These are phyloP conservation scores for Lutjanus argentimaculatus DNA, from an alignment of 2,797 vertebrate species.

Conservation along the genomic window DNA sequence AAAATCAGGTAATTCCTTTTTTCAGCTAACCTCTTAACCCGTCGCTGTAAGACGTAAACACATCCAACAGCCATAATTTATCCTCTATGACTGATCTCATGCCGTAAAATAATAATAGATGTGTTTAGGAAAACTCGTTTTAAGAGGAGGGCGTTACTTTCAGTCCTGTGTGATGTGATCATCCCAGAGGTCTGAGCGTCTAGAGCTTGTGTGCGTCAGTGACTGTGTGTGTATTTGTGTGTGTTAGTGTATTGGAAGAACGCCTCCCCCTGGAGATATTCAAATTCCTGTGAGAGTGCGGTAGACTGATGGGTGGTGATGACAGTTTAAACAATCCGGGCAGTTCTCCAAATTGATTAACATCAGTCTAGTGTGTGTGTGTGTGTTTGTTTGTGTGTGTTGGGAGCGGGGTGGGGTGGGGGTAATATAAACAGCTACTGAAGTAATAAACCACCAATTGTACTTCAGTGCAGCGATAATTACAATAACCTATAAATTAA, in stretches of 20 bases:
- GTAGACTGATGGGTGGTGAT: conserved; percentile 74
- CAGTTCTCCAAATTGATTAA: conserved; percentile 78
- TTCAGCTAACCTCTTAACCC: background rate
- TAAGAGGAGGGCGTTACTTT: conserved; percentile 12
- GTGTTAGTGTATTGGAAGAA: conserved; percentile 60
- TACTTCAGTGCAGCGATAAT: conserved; percentile 67
- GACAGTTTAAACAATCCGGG: conserved; percentile 77
- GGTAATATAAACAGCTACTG: conserved; percentile 69
- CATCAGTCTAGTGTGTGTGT: conserved; percentile 60
- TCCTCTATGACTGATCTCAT: background rate
- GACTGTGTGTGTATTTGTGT: conserved; percentile 36
- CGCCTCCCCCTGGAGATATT: conserved; percentile 65
- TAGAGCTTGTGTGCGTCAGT: background rate
- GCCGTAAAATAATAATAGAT: background rate
- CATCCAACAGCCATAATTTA: background rate
- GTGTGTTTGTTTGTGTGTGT: conserved; percentile 31
- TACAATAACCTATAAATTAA: conserved; percentile 77
- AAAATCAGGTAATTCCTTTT: background rate
- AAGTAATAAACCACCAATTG: conserved; percentile 73
- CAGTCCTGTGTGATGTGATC: conserved; percentile 23
- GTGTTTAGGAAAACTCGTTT: conserved; percentile 2
- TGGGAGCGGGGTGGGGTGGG: conserved; percentile 19
- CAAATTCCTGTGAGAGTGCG: conserved; percentile 69
- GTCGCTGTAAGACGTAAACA: background rate
- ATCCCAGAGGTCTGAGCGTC: background rate